A percentile compares a stretch with the other conserved stretches of the same genome.
These are phyloP conservation scores for Pseudorectes ferrugineus DNA, from an alignment of 2,113 vertebrate species.

Conservation along the genomic window DNA sequence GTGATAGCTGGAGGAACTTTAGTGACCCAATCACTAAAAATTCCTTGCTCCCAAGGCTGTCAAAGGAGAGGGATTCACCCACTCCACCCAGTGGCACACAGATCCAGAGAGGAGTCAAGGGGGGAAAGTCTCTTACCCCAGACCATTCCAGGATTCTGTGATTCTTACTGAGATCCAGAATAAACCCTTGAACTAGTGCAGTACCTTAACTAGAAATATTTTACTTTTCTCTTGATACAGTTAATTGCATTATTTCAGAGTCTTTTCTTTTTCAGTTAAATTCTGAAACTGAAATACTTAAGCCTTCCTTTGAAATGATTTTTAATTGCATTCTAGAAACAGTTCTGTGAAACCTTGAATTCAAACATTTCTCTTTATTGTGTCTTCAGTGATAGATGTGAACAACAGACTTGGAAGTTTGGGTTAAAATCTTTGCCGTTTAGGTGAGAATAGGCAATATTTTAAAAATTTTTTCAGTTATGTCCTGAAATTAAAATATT, in stretches of 20 bases:
- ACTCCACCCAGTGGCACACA: neutral
- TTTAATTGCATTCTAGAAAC: neutral
- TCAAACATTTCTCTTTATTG: neutral
- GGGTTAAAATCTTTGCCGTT: neutral
- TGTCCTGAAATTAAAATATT: neutral
- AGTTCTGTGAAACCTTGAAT: neutral
- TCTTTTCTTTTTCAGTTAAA: neutral
- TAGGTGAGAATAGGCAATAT: neutral
- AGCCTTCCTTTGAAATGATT: neutral
- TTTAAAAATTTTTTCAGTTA: neutral
- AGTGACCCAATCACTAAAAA: neutral
- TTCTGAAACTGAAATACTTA: neutral
- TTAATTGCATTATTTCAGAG: neutral
- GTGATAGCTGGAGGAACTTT: neutral
- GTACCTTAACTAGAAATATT: neutral
- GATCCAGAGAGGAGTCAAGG: neutral
- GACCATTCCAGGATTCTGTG: neutral
- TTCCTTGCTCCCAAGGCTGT: neutral
- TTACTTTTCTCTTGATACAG: neutral
- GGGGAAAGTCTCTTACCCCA: neutral
- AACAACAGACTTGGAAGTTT: neutral
- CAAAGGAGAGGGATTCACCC: neutral
- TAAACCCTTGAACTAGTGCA: neutral
- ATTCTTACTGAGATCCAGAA: neutral
- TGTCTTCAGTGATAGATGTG: neutral